Evolutionary conservation across 2,888 invertebrate genomes (phyloP), one percentile per base, ranked within the genome.

Genomic region (Machimus atricapillus): DNA sequence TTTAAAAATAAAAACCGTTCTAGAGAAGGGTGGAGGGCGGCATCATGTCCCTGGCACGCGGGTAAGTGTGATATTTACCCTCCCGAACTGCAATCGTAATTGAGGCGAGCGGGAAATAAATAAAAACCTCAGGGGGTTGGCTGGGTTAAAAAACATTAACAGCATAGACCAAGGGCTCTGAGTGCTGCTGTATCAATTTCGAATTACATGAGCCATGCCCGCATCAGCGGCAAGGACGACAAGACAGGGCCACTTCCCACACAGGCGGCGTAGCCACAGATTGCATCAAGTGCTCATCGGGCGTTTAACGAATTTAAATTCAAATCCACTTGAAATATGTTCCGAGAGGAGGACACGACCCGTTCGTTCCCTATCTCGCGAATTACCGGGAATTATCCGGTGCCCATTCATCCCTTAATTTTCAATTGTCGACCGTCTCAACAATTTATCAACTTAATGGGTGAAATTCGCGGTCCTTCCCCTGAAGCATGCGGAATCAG

Each of bases 401-500:
- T 85, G 43, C 85, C 85, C 52, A 77, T 86, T 87, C 85, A 87
- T 87, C 87, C 74, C 73, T 87, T 88, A 79, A 87, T 77, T 88
- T 88, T 86, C 87, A 86, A 86, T 87, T 87, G 87, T 77, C 88
- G 86, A 66, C 58, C 83, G 83, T 88, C 82, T 77, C 86, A 86
- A 82, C 87, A 88, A 87, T 88, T 87, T 88, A 87, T 88, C 82
- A 88, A 88, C 87, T 88, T 87, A 88, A 88, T 87, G 88, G 87
- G 82, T 56, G 27, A 27, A 40, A 31, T 23, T 14, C 27, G 43
- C 27, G 19, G 52, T 73, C 23, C 23, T 73, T 6, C 43, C 19
- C 66, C 9, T 66, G 23, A 66, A 27, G 27, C 66, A 66, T 66
- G 66, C 9, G 66, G 27, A 23, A 66, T 66, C 66, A 31, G 56